Percentiles rank a stretch among this genome's conserved stretches.
Conservation (phyloP, 2,797 vertebrate species). For the Clarias fuscus region DNA sequence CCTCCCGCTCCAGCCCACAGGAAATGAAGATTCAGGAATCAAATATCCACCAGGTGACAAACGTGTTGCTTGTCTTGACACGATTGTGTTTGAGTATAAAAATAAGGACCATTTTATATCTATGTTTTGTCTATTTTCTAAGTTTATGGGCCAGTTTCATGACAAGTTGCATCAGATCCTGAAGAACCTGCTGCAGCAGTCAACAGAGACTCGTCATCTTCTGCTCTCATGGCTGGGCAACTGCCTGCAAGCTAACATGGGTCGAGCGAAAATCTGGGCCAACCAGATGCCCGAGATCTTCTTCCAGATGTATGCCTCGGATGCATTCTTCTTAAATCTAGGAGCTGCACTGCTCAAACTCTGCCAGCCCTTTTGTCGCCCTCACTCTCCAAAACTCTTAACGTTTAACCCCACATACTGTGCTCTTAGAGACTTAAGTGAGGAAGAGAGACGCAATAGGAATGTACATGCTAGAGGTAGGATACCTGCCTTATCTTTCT, state of each 20-base stretch:
- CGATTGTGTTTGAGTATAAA: not conserved
- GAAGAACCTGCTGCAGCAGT: constrained; percentile 92
- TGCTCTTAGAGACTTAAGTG: constrained; percentile 88
- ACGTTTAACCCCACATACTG: constrained; percentile 97
- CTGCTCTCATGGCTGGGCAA: constrained; percentile 94
- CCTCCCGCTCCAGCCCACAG: constrained; percentile 91
- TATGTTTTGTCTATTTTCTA: constrained; percentile 32
- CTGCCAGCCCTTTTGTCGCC: constrained; percentile 97
- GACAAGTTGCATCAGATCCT: constrained; percentile 95
- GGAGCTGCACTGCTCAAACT: constrained; percentile 90
- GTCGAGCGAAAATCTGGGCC: constrained; percentile 96
- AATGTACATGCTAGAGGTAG: constrained; percentile 94
- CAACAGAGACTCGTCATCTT: constrained; percentile 89
- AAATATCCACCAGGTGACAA: constrained; percentile 92
- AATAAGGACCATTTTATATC: not conserved
- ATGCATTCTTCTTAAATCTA: constrained; percentile 95
- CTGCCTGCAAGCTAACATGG: constrained; percentile 92
- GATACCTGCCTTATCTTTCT: not conserved
- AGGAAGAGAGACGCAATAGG: constrained; percentile 88
- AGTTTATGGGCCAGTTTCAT: constrained; percentile 97
- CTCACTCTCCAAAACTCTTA: constrained; percentile 86
- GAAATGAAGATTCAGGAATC: constrained; percentile 97
- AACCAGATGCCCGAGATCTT: constrained; percentile 99
- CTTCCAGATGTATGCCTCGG: constrained; percentile 94
- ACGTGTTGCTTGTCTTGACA: not conserved